Percentiles rank a stretch among this genome's conserved stretches.
These are phyloP conservation scores for Brachyrhaphis roseni DNA, from an alignment of 2,797 vertebrate genomes.

Conservation along the genomic window DNA sequence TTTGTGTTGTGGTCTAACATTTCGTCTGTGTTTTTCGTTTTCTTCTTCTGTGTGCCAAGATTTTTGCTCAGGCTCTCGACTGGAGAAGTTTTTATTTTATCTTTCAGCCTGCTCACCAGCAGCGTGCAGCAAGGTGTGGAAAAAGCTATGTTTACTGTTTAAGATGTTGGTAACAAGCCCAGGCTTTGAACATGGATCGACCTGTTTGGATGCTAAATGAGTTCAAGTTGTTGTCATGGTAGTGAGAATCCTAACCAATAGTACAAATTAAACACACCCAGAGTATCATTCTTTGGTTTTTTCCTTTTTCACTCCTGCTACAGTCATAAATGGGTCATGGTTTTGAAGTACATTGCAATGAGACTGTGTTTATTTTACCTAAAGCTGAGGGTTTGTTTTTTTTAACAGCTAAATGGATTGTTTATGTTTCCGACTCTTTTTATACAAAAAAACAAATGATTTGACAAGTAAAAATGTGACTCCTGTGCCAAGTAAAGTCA, in stretches of 20 bases:
- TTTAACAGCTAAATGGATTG: not conserved
- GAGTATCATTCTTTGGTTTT: not conserved
- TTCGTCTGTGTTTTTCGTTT: not conserved
- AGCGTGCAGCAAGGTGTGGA: not conserved
- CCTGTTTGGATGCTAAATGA: not conserved
- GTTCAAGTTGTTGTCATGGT: not conserved
- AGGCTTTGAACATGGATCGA: not conserved
- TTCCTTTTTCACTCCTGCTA: not conserved
- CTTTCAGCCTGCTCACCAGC: not conserved
- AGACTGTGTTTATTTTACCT: not conserved
- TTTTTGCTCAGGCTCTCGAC: not conserved
- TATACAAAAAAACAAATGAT: not conserved
- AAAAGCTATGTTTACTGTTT: too few species aligned
- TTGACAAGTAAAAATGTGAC: not conserved
- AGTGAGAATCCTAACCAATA: not conserved
- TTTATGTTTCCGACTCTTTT: not conserved
- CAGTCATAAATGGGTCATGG: not conserved
- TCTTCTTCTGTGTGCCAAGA: not conserved
- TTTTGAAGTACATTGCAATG: not conserved
- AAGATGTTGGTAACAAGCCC: too few species aligned
- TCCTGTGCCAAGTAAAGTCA: not conserved
- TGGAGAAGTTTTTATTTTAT: not conserved
- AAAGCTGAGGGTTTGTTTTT: not conserved
- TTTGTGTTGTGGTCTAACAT: not conserved
- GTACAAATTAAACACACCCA: not conserved